A percentile compares a stretch with the other conserved stretches of the same genome.
Conservation (phyloP, 2,113 vertebrate genomes). For the Pholis gunnellus region DNA sequence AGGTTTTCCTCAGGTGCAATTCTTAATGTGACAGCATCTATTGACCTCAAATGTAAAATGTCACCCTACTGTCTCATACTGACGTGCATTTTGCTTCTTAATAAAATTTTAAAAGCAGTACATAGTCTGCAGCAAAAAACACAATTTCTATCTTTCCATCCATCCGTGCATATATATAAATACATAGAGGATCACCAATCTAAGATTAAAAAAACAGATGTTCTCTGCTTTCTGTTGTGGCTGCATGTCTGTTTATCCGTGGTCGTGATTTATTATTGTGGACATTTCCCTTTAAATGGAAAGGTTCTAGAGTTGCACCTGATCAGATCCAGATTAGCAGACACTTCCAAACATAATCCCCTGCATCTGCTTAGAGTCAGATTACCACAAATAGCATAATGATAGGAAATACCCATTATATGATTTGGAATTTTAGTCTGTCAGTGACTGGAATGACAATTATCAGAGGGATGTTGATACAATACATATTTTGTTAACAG, state of each 20-base stretch:
- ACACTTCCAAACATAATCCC: conserved; percentile 75
- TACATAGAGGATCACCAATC: neutral
- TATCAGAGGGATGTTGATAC: conserved; percentile 10
- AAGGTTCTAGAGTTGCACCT: conserved; percentile 63
- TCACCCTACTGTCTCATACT: conserved; percentile 41
- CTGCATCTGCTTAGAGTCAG: conserved; percentile 72
- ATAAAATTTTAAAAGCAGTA: conserved; percentile 62
- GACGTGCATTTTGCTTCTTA: conserved; percentile 51
- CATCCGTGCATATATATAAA: neutral
- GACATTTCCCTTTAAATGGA: conserved; percentile 28
- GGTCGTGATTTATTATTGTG: conserved; percentile 30
- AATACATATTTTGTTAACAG: conserved; percentile 4
- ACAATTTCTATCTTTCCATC: neutral
- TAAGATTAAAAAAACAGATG: neutral
- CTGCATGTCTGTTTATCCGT: conserved; percentile 21
- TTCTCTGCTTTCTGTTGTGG: conserved; percentile 1
- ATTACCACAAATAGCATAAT: conserved; percentile 74
- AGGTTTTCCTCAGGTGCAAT: conserved; percentile 67
- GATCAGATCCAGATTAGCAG: conserved; percentile 75
- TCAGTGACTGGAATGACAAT: conserved; percentile 23
- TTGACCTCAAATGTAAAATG: conserved; percentile 66
- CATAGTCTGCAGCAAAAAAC: conserved; percentile 5
- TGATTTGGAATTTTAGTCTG: conserved; percentile 27
- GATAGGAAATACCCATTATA: conserved; percentile 54
- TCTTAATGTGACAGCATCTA: conserved; percentile 75